Percentiles rank a stretch among this genome's conserved stretches.
phyloP scores from a whole-genome alignment of 2,113 vertebrate species.

The Carassius gibelio region DNA sequence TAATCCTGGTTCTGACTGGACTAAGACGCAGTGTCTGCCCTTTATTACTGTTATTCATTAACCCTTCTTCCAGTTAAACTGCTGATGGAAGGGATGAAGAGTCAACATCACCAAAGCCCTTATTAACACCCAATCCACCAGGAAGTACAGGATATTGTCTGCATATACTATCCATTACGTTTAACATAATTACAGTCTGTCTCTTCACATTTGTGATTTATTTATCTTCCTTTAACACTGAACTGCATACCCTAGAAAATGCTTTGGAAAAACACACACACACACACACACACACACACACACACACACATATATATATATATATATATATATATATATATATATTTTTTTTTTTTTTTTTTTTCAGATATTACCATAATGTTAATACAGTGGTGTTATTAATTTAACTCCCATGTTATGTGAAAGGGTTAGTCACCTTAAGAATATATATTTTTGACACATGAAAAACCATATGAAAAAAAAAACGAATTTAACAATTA shows the following conservation, averaged over 20 bases:
- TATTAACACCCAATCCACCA: conserved; percentile 43
- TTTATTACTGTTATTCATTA: conserved; percentile 54
- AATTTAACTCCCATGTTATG: background rate
- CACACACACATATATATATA: no score
- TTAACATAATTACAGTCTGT: background rate
- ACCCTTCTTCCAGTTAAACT: conserved; percentile 31
- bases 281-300: no score
- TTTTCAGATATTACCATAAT: background rate
- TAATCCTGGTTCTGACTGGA: background rate
- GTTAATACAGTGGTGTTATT: background rate
- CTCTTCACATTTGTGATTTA: background rate
- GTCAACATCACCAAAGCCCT: conserved; percentile 48
- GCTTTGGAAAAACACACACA: no score
- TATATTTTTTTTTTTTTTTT: no score
- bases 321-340: no score
- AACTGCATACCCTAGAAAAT: background rate
- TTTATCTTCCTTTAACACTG: background rate
- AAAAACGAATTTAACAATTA: background rate
- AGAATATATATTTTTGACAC: no score
- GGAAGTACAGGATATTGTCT: background rate
- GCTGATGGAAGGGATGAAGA: conserved; percentile 28
- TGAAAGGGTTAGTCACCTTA: background rate
- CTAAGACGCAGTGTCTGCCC: background rate
- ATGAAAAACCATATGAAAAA: background rate
- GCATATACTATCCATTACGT: background rate